phyloP scores from a whole-genome alignment of 1,140 invertebrate species.

The Magallana angulata region DNA sequence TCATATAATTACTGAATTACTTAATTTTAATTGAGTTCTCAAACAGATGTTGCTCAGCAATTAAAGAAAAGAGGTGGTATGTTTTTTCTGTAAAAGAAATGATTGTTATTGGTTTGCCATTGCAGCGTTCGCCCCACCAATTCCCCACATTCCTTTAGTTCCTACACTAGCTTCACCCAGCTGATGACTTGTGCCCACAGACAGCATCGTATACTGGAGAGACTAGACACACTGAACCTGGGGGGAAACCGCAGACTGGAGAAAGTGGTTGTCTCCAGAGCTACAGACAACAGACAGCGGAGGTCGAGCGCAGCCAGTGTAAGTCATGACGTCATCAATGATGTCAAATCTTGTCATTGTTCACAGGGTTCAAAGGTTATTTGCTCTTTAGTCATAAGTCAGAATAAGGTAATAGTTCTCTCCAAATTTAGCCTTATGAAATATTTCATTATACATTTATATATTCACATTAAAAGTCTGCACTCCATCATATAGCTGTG shows the following conservation, averaged over 20 bases:
- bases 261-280: slow-evolving; percentile 42
- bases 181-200: slow-evolving; percentile 54
- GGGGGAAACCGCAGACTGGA: slow-evolving; percentile 87
- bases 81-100: neutral
- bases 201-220: slow-evolving; percentile 80
- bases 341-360: too few species aligned
- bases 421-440: too few species aligned
- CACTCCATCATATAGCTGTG: too few species aligned
- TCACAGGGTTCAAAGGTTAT: too few species aligned
- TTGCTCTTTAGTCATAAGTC: too few species aligned
- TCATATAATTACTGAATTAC: too few species aligned
- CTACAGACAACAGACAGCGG: neutral
- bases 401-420: too few species aligned
- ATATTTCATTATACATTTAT: too few species aligned
- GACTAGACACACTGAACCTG: slow-evolving; percentile 92
- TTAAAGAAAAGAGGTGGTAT: too few species aligned
- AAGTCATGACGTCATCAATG: neutral
- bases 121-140: neutral
- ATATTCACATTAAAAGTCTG: too few species aligned
- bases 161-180: slow-evolving; percentile 9
- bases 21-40: too few species aligned
- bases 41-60: too few species aligned
- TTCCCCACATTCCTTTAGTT: slow-evolving; percentile 20
- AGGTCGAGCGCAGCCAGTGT: neutral
- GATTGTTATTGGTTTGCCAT: neutral